Percentiles rank a stretch among this genome's conserved stretches.
These are phyloP conservation scores for Melanostoma mellinum DNA, from an alignment of 2,888 invertebrate species.

Conservation along the genomic window DNA sequence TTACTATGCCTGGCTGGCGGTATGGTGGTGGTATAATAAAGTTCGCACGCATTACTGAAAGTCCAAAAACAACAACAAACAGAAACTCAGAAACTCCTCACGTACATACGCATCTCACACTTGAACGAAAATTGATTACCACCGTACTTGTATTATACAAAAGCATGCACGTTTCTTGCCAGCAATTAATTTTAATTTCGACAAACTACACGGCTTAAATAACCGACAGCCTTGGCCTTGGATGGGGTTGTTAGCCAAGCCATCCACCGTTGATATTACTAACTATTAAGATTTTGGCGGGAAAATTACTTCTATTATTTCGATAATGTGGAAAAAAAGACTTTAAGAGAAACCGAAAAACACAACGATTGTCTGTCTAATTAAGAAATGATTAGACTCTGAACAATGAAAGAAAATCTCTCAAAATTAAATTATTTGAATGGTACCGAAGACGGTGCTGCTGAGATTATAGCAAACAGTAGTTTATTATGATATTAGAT, in stretches of 20 bases:
- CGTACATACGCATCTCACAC: conserved; percentile 38
- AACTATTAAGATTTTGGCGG: conserved; percentile 20
- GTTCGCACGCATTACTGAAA: conserved; percentile 36
- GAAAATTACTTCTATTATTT: conserved; percentile 27
- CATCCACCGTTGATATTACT: conserved; percentile 23
- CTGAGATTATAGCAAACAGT: no score
- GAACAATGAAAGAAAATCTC: no score
- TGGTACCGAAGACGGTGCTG: no score
- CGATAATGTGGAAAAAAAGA: not conserved
- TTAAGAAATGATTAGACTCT: no score
- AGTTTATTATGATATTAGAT: no score
- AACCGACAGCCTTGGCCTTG: conserved; percentile 63
- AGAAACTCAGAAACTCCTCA: conserved; percentile 27
- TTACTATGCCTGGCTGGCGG: no score
- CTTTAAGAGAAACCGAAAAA: conserved; percentile 2
- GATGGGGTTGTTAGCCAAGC: conserved; percentile 65
- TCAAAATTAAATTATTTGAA: no score
- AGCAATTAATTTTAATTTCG: conserved; percentile 57
- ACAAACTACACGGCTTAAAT: conserved; percentile 32
- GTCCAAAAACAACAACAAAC: conserved; percentile 3
- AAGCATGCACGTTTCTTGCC: conserved; percentile 29
- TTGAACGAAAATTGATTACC: conserved; percentile 47
- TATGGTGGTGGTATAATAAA: not conserved
- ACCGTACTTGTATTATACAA: conserved; percentile 4
- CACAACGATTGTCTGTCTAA: not conserved